These are phyloP conservation scores for Erinaceus europaeus DNA, from an alignment of 2,113 vertebrate species.

Conservation along the genomic window DNA sequence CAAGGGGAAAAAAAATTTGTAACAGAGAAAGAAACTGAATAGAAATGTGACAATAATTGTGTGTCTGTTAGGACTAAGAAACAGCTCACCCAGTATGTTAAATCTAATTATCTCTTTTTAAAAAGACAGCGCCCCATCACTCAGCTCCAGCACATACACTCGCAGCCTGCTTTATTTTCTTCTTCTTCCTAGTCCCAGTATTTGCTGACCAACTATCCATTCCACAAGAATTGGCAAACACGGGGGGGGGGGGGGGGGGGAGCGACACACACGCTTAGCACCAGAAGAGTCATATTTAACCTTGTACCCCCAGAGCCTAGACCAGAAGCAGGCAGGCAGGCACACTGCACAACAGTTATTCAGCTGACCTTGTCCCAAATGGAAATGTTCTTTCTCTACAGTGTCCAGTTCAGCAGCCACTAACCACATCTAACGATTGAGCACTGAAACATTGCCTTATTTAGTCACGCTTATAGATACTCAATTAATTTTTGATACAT, in stretches of 20 bases:
- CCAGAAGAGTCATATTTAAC: background rate
- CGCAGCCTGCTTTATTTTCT: background rate
- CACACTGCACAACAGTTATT: background rate
- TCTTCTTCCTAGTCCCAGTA: background rate
- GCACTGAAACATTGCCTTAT: slow-evolving; percentile 3
- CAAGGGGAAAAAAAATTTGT: too few species aligned
- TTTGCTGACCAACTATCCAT: background rate
- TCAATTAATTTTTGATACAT: background rate
- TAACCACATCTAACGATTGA: background rate
- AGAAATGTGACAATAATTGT: background rate
- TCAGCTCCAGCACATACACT: background rate
- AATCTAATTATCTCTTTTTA: too few species aligned
- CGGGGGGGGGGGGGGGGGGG: background rate
- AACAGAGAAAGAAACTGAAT: background rate
- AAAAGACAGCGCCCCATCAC: background rate
- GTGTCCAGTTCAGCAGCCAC: background rate
- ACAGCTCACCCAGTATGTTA: too few species aligned
- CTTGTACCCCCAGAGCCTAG: background rate
- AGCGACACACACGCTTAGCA: too few species aligned
- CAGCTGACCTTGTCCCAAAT: background rate
- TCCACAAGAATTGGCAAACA: background rate
- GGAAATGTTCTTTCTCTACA: background rate
- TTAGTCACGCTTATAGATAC: background rate
- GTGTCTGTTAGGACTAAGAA: too few species aligned
- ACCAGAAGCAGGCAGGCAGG: background rate